Evolutionary conservation across 2,888 invertebrate genomes (phyloP).

Genomic region (Callyntrura sp.): DNA sequence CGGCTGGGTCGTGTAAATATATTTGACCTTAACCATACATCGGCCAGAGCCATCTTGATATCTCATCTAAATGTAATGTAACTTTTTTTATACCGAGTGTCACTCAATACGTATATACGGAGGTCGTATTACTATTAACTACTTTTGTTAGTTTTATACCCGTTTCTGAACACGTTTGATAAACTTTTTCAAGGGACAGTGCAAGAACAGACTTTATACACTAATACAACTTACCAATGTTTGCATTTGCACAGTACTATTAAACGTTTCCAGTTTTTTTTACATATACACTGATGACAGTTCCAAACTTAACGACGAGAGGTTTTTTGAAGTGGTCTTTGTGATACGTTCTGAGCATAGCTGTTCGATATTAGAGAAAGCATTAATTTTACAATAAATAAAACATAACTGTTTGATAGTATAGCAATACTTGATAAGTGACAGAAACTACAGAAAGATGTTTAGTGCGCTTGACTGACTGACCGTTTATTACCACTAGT

Average conservation of each 20-base stretch:
- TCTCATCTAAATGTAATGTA: slow-evolving; percentile 53
- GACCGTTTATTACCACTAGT: slow-evolving; percentile 75
- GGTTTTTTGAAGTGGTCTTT: slow-evolving; percentile 66
- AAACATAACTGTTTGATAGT: slow-evolving; percentile 9
- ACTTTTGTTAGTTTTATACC: slow-evolving; percentile 20
- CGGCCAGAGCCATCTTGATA: slow-evolving; percentile 70
- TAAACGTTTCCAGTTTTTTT: background rate
- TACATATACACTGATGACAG: slow-evolving; percentile 57
- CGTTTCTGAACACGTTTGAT: background rate
- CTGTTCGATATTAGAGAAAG: slow-evolving; percentile 59
- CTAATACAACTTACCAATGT: slow-evolving; percentile 44
- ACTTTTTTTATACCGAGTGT: slow-evolving; percentile 9
- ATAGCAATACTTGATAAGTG: slow-evolving; percentile 18
- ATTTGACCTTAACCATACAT: background rate
- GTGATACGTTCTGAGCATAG: slow-evolving; percentile 71
- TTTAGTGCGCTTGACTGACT: slow-evolving; percentile 70
- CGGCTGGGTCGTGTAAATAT: slow-evolving; percentile 32
- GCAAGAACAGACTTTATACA: slow-evolving; percentile 69
- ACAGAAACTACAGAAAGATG: slow-evolving; percentile 25
- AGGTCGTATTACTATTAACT: slow-evolving; percentile 22
- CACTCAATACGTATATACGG: slow-evolving; percentile 22
- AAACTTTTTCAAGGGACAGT: slow-evolving; percentile 72
- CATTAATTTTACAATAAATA: slow-evolving; percentile 33
- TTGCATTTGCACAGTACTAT: slow-evolving; percentile 42
- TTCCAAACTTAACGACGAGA: slow-evolving; percentile 72